Percentiles rank a stretch among this genome's conserved stretches.
These are phyloP conservation scores for Abscondita cerata DNA, from an alignment of 2,888 invertebrate genomes.

Conservation along the genomic window DNA sequence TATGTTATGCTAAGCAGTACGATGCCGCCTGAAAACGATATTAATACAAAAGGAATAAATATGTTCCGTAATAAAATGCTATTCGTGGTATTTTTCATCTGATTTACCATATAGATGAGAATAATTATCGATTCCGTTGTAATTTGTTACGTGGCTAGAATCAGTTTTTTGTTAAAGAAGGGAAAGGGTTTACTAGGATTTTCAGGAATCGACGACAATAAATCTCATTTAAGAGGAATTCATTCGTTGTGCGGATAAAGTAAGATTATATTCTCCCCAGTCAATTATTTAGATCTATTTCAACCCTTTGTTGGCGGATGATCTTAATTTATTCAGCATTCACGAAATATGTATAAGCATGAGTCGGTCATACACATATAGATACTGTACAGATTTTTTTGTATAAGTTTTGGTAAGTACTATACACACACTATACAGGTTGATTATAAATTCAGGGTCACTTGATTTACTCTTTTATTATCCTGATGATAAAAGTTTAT, in stretches of 20 bases:
- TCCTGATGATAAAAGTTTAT: too few species aligned
- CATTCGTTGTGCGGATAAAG: background rate
- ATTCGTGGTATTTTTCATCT: conserved; percentile 55
- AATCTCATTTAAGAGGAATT: conserved; percentile 3
- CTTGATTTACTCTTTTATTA: too few species aligned
- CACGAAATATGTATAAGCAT: too few species aligned
- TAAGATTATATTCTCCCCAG: too few species aligned
- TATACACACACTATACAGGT: too few species aligned
- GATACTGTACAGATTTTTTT: too few species aligned
- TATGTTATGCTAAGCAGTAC: conserved; percentile 50
- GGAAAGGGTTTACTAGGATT: background rate
- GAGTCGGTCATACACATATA: too few species aligned
- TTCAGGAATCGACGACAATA: background rate
- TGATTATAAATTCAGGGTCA: too few species aligned
- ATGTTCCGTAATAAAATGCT: conserved; percentile 51
- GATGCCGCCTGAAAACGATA: conserved; percentile 50
- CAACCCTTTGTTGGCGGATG: too few species aligned
- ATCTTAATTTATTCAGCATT: too few species aligned
- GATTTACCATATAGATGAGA: conserved; percentile 52
- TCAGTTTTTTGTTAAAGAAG: conserved; percentile 19
- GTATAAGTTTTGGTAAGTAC: too few species aligned
- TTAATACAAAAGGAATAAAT: conserved; percentile 51
- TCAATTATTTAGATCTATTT: too few species aligned
- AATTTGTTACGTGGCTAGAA: conserved; percentile 50
- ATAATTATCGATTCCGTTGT: conserved; percentile 55